Evolutionary conservation across 2,888 invertebrate genomes (phyloP).

Genomic region (Drosophila ustulata): DNA sequence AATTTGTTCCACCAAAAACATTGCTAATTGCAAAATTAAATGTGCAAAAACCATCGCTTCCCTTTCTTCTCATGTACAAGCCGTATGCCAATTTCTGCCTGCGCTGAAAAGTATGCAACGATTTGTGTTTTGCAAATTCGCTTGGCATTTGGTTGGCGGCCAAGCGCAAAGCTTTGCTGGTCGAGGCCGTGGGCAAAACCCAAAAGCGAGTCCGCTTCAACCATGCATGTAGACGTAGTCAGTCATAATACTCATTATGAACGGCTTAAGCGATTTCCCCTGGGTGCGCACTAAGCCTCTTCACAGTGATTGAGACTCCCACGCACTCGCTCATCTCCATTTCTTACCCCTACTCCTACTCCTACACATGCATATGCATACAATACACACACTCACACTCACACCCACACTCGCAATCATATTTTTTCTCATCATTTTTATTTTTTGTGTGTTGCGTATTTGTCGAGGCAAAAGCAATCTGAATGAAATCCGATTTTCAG

Average conservation of each 20-base stretch:
- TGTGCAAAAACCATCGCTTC: too few relatives aligned
- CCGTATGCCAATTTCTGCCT: constrained; percentile 19
- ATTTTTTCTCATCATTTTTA: constrained; percentile 39
- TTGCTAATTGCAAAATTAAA: neutral
- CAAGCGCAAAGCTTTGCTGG: constrained; percentile 5
- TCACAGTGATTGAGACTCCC: constrained; percentile 70
- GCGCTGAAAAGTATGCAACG: constrained; percentile 5
- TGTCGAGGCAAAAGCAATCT: constrained; percentile 54
- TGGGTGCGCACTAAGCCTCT: constrained; percentile 81
- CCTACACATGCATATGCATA: constrained; percentile 65
- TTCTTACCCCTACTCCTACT: constrained; percentile 19
- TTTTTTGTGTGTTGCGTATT: neutral
- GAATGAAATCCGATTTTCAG: constrained; percentile 72
- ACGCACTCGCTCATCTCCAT: constrained; percentile 27
- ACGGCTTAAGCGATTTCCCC: constrained; percentile 85
- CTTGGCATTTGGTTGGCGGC: constrained; percentile 11
- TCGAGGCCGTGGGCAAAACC: constrained; percentile 8
- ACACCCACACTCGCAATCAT: constrained; percentile 37
- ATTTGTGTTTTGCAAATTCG: constrained; percentile 38
- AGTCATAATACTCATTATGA: constrained; percentile 83
- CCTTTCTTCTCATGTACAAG: neutral
- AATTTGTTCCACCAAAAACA: neutral
- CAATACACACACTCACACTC: constrained; percentile 33
- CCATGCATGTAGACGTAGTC: constrained; percentile 30
- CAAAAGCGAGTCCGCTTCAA: neutral